These are phyloP conservation scores for Salvelinus fontinalis DNA, from an alignment of 2,113 vertebrate species.

Conservation along the genomic window DNA sequence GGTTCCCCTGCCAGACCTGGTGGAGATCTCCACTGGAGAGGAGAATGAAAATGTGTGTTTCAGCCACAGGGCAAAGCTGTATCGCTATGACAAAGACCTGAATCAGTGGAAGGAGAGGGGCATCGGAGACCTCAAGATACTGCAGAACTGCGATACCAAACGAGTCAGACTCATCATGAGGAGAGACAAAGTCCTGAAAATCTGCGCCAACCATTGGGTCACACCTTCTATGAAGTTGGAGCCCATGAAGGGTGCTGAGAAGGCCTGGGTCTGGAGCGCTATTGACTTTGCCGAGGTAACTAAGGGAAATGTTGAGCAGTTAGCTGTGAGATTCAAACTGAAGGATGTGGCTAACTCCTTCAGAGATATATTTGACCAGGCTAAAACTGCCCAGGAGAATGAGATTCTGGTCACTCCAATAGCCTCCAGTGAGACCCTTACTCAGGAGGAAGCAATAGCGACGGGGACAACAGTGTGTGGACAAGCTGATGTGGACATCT, in stretches of 20 bases:
- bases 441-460: conserved; percentile 60
- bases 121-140: conserved; percentile 93
- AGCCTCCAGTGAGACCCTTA: conserved; percentile 62
- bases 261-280: conserved; percentile 95
- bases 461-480: conserved; percentile 73
- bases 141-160: conserved; percentile 88
- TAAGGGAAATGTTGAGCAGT: conserved; percentile 86
- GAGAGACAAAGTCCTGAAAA: conserved; percentile 94
- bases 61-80: conserved; percentile 93
- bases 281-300: conserved; percentile 87
- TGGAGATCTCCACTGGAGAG: conserved; percentile 91
- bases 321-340: conserved; percentile 94
- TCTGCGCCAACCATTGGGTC: conserved; percentile 97
- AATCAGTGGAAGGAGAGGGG: conserved; percentile 97
- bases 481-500: conserved; percentile 83
- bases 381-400: conserved; percentile 83
- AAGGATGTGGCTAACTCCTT: conserved; percentile 89
- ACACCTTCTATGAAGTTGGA: conserved; percentile 86
- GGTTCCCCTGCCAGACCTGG: conserved; percentile 90
- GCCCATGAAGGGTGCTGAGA: conserved; percentile 92
- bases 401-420: conserved; percentile 76
- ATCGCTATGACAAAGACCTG: conserved; percentile 89
- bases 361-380: conserved; percentile 89
- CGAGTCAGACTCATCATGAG: conserved; percentile 94
- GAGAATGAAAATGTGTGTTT: conserved; percentile 95